Evolutionary conservation across 2,113 vertebrate genomes (phyloP), one percentile per base, ranked within the genome.

Genomic region (Rhabdornis inornatus): DNA sequence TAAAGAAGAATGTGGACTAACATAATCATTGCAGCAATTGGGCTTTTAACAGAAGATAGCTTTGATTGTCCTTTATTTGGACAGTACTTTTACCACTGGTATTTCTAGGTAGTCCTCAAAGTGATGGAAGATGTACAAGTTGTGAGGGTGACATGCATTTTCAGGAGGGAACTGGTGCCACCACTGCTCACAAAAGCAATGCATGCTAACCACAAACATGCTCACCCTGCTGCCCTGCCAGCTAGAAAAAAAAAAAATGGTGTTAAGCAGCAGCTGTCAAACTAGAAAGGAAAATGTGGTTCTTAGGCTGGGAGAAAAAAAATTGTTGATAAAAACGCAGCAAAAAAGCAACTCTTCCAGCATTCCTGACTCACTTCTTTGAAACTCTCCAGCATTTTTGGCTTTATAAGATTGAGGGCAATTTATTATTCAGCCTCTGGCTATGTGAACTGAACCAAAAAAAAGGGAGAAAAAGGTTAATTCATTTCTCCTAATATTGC

Each of bases 261-360:
- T 91, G 94, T 81, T 89, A 89, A 96, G 75, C 85, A 93, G 96
- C 94, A 96, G 87, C 95, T 98, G 94, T 96, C 74, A 80, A 33
- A 72, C 49, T 87, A 79, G 82, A 92, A 92, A 92, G 61, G 33
- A 72, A 89, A 85, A 84, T 30, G 64, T 64, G 9, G 52, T 63
- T 71, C 80, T 80, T 63, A 77, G 45, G 20, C 70, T 68, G 50
- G 49, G 59, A 89, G 87, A 78, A 93, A 97, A 76, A 94, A 96
- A 91, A 86, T 33, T 71, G 47, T 74, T 96, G 45, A 71, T 82
- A 94, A 86, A 78, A 84, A 21, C 33, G 28, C 30, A 75, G 45
- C 4, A 14, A 15, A 19, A 35, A 79, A 63, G 1, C 23, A 31
- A 28, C 39, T 83, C 71, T 95, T 89, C 71, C 82, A 90, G 83